Percentiles rank a stretch among this genome's conserved stretches.
Evolutionary conservation across 2,797 vertebrate species (phyloP).

Genomic region (Micrastur ruficollis): DNA sequence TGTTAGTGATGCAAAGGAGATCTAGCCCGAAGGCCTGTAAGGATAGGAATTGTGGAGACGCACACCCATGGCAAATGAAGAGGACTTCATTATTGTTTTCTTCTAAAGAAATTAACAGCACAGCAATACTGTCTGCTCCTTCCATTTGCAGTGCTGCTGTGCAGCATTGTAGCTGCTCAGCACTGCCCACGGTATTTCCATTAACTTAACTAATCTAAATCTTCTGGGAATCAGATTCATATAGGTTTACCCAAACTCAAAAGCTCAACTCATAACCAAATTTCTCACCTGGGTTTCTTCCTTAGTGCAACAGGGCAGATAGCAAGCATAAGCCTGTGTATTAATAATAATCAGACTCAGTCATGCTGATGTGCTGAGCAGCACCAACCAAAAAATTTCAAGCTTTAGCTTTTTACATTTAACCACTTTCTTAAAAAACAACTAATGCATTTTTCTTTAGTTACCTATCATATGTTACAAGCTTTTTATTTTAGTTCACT

Average conservation of each 20-base stretch:
- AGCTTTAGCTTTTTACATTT: background rate
- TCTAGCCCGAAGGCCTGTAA: background rate
- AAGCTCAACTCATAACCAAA: background rate
- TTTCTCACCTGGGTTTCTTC: background rate
- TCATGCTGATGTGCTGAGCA: background rate
- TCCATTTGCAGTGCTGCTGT: accelerated
- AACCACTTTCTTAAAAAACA: background rate
- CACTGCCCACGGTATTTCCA: background rate
- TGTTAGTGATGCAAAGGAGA: background rate
- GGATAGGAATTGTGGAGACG: background rate
- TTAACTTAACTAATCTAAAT: background rate
- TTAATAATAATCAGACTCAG: background rate
- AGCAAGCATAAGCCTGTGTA: background rate
- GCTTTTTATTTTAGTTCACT: background rate
- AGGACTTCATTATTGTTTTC: background rate
- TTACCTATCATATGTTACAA: background rate
- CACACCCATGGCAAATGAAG: background rate
- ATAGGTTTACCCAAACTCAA: background rate
- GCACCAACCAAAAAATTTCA: background rate
- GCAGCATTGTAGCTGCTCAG: background rate
- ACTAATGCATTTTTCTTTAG: background rate
- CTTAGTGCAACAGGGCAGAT: background rate
- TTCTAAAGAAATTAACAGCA: background rate
- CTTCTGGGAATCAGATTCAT: background rate
- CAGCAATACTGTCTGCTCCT: background rate